phyloP scores from a whole-genome alignment of 2,113 vertebrate genomes.

The Zingel zingel region DNA sequence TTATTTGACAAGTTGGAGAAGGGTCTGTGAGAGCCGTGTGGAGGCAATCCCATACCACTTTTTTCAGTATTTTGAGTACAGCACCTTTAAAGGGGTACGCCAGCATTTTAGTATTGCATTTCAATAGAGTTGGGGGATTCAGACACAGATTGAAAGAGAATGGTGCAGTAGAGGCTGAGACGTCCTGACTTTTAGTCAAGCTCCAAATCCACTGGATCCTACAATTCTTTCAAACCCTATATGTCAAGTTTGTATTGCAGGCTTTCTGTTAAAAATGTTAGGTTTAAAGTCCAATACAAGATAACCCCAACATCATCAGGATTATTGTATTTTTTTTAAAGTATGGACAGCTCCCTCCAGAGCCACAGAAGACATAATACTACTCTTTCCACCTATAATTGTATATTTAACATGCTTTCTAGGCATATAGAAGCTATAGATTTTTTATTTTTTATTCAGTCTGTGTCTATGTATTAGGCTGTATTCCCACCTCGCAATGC shows the following conservation, averaged over 20 bases:
- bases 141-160: not conserved
- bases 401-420: constrained; percentile 1
- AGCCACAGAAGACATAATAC: not conserved
- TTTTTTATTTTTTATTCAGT: not conserved
- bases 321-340: not conserved
- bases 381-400: not conserved
- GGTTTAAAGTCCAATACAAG: not conserved
- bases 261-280: not conserved
- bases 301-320: not conserved
- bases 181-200: not conserved
- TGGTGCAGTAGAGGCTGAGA: not conserved
- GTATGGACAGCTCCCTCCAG: not conserved
- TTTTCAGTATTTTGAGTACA: too few species aligned
- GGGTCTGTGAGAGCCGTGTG: too few species aligned
- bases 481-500: constrained; percentile 5
- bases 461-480: not conserved
- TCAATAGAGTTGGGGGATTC: not conserved
- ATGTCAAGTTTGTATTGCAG: not conserved
- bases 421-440: not conserved
- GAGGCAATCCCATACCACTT: too few species aligned
- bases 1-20: too few species aligned
- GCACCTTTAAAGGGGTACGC: not conserved
- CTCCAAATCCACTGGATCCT: not conserved
- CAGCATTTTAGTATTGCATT: not conserved
- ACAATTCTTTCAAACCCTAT: not conserved